A percentile compares a stretch with the other conserved stretches of the same genome.
phyloP scores from a whole-genome alignment of 2,888 invertebrate species.

The Pecten maximus region DNA sequence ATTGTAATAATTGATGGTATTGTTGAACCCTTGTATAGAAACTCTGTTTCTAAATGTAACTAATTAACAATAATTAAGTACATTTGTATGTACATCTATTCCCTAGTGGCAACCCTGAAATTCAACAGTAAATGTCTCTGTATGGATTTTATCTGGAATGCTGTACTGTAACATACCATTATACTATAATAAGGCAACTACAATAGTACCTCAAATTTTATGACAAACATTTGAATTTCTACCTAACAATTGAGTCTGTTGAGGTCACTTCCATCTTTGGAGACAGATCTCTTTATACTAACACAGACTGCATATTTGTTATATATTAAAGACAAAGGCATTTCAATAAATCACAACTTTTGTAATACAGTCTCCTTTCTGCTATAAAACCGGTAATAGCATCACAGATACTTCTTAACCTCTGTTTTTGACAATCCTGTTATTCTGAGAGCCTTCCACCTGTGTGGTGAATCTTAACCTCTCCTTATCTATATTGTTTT shows the following conservation, averaged over 20 bases:
- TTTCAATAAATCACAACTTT: background rate
- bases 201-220: background rate
- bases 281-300: background rate
- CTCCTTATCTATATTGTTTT: too few relatives aligned
- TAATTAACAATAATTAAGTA: background rate
- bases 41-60: background rate
- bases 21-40: background rate
- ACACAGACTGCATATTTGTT: constrained; percentile 9
- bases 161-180: background rate
- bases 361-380: constrained; percentile 5
- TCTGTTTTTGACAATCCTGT: background rate
- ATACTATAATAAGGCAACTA: background rate
- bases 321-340: background rate
- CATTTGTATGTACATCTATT: background rate
- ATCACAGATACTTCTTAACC: background rate
- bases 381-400: background rate
- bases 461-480: too few relatives aligned
- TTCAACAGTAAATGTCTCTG: background rate
- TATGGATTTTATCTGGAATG: background rate
- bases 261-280: background rate
- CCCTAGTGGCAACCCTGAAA: background rate
- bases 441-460: too few relatives aligned
- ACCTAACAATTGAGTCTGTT: background rate
- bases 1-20: background rate
- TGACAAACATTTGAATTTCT: background rate